Base-by-base conservation (phyloP, 2,113 vertebrate genomes). In the Ploceus nigricollis region DNA sequence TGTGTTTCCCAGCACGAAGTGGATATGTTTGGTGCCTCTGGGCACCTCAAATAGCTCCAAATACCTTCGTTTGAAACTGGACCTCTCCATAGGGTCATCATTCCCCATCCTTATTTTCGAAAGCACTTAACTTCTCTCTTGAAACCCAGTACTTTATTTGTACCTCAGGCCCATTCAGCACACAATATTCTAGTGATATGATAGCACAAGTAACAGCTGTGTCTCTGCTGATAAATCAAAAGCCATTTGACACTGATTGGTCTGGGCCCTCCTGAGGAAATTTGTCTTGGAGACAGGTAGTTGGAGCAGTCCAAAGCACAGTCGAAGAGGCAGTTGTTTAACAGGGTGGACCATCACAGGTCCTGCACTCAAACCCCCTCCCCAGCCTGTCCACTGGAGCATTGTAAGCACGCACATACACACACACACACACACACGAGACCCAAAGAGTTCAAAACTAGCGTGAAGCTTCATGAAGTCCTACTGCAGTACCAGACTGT, bases 301-400 rank as follows among this genome's bases (percentile, higher is more conserved):
- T 28, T 70, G 47, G 22, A 90, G 31, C 1, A 0, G 13, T 37
- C 31, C 39, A 54, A 86, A 85, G 53, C 7, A 15, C 22, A 73
- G 30, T 16, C 14, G 16, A 61, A 65, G 33, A 71, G 4, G 22
- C 6, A 24, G 22, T n/a, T 1, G 0, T 42, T 50, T 21, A 37
- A n/a, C 8, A 31, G 28, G 4, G 11, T 66, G 57, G 60, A 53
- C 39, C n/a, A 45, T n/a, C 33, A 42, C 31, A 75, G 5, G 5
- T n/a, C 25, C 58, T 54, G 20, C 61, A 85, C 23, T 27, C 35
- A 68, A 79, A 56, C 1, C 5, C 21, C 5, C 8, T 27, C 19
- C 18, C 12, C 58, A 75, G 37, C 33, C 15, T 66, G 28, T 70
- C 70, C 47, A 11, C 27, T 85, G 76, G 11, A 70, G 25, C n/a